phyloP scores from a whole-genome alignment of 2,888 invertebrate genomes.

The Troides aeacus region DNA sequence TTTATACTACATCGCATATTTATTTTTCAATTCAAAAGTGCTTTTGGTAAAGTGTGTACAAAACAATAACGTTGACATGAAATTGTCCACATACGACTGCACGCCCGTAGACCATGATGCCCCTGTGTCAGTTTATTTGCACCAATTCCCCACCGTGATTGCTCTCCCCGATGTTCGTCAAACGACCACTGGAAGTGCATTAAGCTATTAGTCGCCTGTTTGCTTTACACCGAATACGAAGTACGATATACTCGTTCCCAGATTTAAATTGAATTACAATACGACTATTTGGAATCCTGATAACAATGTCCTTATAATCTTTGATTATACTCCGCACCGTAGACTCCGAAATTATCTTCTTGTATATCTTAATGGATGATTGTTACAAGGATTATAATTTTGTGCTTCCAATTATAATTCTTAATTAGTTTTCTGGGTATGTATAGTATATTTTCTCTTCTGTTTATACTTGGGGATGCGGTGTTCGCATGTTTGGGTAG shows the following conservation, averaged over 20 bases:
- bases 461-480: neutral
- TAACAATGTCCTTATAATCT: neutral
- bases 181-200: constrained; percentile 62
- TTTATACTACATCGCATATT: no score
- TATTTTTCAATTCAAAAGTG: neutral
- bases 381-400: constrained; percentile 4
- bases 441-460: neutral
- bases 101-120: neutral
- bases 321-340: neutral
- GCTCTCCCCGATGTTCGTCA: constrained; percentile 49
- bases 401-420: constrained; percentile 13
- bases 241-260: neutral
- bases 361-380: constrained; percentile 17
- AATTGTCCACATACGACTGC: neutral
- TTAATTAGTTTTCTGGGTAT: constrained; percentile 16
- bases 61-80: neutral
- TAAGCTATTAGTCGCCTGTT: constrained; percentile 70
- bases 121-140: constrained; percentile 29
- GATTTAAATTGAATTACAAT: neutral
- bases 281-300: no score
- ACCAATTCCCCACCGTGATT: constrained; percentile 34
- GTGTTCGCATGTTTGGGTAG: neutral
- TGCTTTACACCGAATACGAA: constrained; percentile 29
- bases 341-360: constrained; percentile 11
- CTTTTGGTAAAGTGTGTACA: neutral